Evolutionary conservation across 2,797 vertebrate species (phyloP).

Genomic region (Sardinella longiceps): DNA sequence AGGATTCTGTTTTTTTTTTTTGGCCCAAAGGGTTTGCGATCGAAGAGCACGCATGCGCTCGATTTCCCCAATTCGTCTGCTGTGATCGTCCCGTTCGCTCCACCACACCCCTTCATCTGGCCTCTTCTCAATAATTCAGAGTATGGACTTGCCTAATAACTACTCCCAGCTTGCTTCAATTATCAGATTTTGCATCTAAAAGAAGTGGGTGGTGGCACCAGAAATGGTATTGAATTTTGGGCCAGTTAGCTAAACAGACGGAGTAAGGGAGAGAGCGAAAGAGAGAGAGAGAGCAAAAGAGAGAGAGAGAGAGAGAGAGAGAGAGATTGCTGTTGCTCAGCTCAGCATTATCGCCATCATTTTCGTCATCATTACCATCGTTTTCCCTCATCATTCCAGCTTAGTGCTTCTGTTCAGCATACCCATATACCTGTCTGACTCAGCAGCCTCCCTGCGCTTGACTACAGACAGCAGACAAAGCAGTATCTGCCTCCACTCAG

Average conservation of each 20-base stretch:
- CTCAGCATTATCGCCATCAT: slow-evolving; percentile 32
- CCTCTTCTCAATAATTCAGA: slow-evolving; percentile 57
- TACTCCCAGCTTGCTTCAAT: slow-evolving; percentile 42
- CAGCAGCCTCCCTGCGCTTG: neutral
- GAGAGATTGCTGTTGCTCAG: slow-evolving; percentile 1
- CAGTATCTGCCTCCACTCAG: slow-evolving; percentile 1
- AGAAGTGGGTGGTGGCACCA: slow-evolving; percentile 41
- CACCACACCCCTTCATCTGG: slow-evolving; percentile 43
- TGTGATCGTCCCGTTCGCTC: slow-evolving; percentile 42
- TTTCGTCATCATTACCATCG: slow-evolving; percentile 18
- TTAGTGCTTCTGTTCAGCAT: slow-evolving; percentile 12
- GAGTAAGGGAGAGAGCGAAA: neutral
- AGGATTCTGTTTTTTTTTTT: slow-evolving; percentile 43
- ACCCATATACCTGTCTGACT: slow-evolving; percentile 13
- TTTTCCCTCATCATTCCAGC: neutral
- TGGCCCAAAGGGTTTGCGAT: slow-evolving; percentile 50
- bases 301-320: neutral
- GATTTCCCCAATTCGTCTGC: slow-evolving; percentile 53
- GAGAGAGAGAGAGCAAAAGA: neutral
- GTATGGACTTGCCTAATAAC: slow-evolving; percentile 48
- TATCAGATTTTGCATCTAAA: slow-evolving; percentile 46
- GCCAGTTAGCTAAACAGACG: neutral
- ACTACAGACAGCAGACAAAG: slow-evolving; percentile 20
- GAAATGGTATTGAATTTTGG: neutral
- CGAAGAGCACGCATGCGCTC: slow-evolving; percentile 50